phyloP scores from a whole-genome alignment of 35 echinoderm and acorn worm genomes.

The Apostichopus parvimensis region DNA sequence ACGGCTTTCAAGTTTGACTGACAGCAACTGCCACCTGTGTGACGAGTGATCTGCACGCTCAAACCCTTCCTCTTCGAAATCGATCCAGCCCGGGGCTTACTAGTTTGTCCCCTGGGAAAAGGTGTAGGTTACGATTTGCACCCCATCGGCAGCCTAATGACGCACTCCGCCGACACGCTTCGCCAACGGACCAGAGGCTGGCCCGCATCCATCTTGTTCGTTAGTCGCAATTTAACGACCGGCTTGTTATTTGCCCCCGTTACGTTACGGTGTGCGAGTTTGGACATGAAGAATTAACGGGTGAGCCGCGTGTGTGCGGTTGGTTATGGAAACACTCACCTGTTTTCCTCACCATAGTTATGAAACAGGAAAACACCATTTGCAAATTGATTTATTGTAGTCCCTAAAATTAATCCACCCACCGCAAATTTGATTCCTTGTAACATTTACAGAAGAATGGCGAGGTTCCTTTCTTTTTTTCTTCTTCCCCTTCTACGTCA shows the following conservation, averaged over 20 bases:
- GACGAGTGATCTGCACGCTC: no score
- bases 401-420: background rate
- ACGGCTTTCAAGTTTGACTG: no score
- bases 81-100: background rate
- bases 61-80: background rate
- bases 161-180: background rate
- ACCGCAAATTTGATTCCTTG: background rate
- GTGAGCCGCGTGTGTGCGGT: background rate
- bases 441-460: background rate
- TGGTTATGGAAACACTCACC: background rate
- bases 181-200: background rate
- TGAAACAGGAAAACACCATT: background rate
- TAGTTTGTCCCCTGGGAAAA: background rate
- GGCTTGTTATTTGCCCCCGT: background rate
- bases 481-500: background rate
- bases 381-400: conserved; percentile 8
- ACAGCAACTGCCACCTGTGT: no score
- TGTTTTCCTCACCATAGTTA: background rate
- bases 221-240: background rate
- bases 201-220: conserved; percentile 1
- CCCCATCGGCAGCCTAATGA: background rate
- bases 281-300: background rate
- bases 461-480: no score
- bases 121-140: background rate
- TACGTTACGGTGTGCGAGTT: background rate